These are phyloP conservation scores for Rhamphomyia laevipes DNA, from an alignment of 2,888 invertebrate genomes.

Conservation along the genomic window DNA sequence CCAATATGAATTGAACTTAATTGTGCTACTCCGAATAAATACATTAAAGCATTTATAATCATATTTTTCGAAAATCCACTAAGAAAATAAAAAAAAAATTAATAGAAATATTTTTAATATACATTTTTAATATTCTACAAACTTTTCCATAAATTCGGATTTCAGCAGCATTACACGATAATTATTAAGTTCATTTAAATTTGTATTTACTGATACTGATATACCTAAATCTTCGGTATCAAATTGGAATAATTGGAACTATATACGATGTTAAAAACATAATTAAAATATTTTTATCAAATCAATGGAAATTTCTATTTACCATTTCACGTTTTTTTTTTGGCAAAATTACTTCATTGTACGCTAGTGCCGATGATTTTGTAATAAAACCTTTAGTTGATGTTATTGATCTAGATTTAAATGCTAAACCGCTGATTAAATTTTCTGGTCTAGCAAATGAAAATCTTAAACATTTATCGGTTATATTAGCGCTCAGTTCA, in stretches of 20 bases:
- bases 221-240: slow-evolving; percentile 32
- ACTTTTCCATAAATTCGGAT: slow-evolving; percentile 37
- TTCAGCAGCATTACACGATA: slow-evolving; percentile 34
- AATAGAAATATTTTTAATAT: neutral
- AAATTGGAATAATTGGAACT: slow-evolving; percentile 33
- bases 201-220: slow-evolving; percentile 29
- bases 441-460: slow-evolving; percentile 33
- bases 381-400: slow-evolving; percentile 32
- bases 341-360: slow-evolving; percentile 31
- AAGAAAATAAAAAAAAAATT: slow-evolving; percentile 4
- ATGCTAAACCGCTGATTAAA: slow-evolving; percentile 33
- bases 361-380: slow-evolving; percentile 26
- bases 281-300: neutral
- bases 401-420: slow-evolving; percentile 36
- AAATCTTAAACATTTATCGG: slow-evolving; percentile 27
- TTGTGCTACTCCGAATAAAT: slow-evolving; percentile 34
- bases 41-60: slow-evolving; percentile 32
- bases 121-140: slow-evolving; percentile 2
- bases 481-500: slow-evolving; percentile 30
- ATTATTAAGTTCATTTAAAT: slow-evolving; percentile 33
- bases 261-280: neutral
- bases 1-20: slow-evolving; percentile 37
- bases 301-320: slow-evolving; percentile 9
- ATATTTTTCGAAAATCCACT: slow-evolving; percentile 36
- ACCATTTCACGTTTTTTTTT: slow-evolving; percentile 31